These are phyloP conservation scores for Isotomurus palustris DNA, from an alignment of 2,888 invertebrate genomes.

Conservation along the genomic window DNA sequence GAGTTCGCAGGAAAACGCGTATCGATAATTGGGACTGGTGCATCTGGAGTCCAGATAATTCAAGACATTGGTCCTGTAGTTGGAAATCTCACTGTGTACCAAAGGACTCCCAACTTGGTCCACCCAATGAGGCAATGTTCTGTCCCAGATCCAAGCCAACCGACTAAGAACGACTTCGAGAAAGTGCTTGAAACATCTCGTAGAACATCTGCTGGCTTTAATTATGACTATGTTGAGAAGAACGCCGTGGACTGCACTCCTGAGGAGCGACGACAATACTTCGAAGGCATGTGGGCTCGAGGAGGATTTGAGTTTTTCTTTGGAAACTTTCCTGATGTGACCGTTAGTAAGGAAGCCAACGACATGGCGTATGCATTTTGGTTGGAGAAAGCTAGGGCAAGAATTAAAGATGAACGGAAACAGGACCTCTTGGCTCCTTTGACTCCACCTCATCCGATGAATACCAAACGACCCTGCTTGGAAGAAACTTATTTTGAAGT, in stretches of 20 bases:
- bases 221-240: not conserved
- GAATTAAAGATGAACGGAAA: conserved; percentile 6
- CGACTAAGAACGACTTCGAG: not conserved
- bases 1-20: conserved; percentile 10
- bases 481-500: conserved; percentile 6
- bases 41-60: conserved; percentile 11
- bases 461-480: conserved; percentile 5
- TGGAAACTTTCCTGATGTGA: not conserved
- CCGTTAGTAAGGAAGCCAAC: not conserved
- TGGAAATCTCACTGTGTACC: conserved; percentile 9
- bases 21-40: conserved; percentile 10
- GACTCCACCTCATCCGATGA: conserved; percentile 1
- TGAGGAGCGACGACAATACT: not conserved
- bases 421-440: conserved; percentile 6
- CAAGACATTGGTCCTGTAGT: conserved; percentile 11
- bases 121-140: conserved; percentile 3
- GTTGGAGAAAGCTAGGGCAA: conserved; percentile 3
- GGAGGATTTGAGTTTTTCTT: conserved; percentile 4
- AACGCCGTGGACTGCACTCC: not conserved
- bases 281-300: not conserved
- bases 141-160: not conserved
- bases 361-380: conserved; percentile 1
- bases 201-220: not conserved
- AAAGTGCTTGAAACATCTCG: not conserved
- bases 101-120: conserved; percentile 11